Conservation (phyloP, 1,140 invertebrate species). For the Atopsyche davidsoni region DNA sequence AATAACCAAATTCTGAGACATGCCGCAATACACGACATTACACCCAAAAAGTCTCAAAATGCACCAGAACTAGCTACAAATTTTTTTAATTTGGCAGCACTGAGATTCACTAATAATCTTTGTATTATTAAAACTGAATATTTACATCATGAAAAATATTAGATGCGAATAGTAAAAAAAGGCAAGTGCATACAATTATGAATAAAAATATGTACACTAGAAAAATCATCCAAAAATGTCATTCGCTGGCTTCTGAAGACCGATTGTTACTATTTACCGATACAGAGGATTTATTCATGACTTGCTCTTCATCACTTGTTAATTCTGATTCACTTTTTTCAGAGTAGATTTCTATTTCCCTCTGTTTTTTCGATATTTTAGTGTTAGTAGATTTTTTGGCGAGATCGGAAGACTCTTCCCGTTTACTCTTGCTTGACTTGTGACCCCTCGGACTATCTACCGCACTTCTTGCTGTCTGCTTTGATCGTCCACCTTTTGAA, state of each 20-base stretch:
- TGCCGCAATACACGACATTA: no score
- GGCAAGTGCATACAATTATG: constrained; percentile 10
- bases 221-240: constrained; percentile 22
- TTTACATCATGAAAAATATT: constrained; percentile 11
- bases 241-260: constrained; percentile 19
- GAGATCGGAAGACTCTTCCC: neutral
- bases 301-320: constrained; percentile 9
- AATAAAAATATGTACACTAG: constrained; percentile 16
- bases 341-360: constrained; percentile 19
- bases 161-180: constrained; percentile 17
- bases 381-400: constrained; percentile 7
- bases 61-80: no score
- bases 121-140: no score
- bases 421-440: neutral
- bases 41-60: no score
- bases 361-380: constrained; percentile 13
- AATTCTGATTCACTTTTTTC: constrained; percentile 17
- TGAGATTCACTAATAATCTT: no score
- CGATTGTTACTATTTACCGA: constrained; percentile 4
- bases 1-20: no score
- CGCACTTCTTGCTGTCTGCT: neutral
- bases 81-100: no score
- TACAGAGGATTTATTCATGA: constrained; percentile 5
- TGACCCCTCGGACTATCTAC: neutral
- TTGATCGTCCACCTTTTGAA: constrained; percentile 1